Evolutionary conservation across 2,113 vertebrate genomes (phyloP).

Genomic region (Geococcyx californianus): DNA sequence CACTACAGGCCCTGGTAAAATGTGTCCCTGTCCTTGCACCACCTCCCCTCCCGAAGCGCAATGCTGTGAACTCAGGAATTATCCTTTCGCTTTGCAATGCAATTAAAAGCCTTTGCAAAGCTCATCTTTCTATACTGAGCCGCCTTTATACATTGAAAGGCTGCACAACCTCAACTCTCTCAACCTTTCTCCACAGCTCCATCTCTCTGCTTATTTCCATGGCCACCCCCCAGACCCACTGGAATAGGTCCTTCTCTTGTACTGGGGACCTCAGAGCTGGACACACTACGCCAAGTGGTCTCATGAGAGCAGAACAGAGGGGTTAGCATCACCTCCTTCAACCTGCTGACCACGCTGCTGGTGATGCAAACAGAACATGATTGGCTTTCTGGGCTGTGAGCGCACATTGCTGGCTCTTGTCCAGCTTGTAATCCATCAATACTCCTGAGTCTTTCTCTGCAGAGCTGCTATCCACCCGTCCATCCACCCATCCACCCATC

Average conservation of each 20-base stretch:
- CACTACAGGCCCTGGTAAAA: neutral
- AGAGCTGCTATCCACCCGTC: neutral
- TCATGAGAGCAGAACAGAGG: too few relatives aligned
- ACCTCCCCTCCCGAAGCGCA: fast-evolving
- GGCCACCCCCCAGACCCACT: neutral
- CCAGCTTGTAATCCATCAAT: neutral
- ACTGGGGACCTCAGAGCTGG: neutral
- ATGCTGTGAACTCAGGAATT: neutral
- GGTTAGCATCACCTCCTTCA: fast-evolving
- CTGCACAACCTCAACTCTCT: neutral
- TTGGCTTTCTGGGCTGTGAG: neutral
- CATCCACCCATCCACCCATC: neutral
- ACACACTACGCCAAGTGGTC: too few relatives aligned
- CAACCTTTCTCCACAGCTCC: neutral
- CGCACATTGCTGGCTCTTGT: fast-evolving
- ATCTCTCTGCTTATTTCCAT: neutral
- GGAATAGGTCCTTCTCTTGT: too few relatives aligned
- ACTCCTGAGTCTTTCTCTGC: too few relatives aligned
- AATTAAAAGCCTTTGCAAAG: neutral
- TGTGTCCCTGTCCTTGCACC: neutral
- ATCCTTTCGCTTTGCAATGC: neutral
- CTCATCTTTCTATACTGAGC: neutral
- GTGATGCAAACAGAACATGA: neutral
- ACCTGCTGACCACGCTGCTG: neutral
- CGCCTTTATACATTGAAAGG: neutral